Evolutionary conservation across 2,888 invertebrate genomes (phyloP).

Genomic region (Sarcophaga caerulescens): DNA sequence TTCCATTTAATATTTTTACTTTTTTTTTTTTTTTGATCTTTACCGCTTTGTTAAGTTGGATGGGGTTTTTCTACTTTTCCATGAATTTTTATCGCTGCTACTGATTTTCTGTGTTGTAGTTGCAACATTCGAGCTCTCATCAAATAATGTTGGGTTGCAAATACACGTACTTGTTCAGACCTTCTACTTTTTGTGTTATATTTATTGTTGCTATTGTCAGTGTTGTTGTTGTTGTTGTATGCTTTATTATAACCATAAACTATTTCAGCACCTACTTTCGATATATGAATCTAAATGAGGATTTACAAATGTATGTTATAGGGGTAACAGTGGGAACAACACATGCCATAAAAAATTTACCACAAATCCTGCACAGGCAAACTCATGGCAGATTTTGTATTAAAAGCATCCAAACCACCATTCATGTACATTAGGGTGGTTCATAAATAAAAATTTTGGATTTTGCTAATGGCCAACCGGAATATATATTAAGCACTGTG

Average conservation of each 20-base stretch:
- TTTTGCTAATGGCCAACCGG: no score
- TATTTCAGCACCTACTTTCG: conserved; percentile 45
- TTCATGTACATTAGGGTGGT: no score
- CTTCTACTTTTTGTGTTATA: background rate
- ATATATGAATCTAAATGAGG: conserved; percentile 2
- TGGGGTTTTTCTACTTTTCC: conserved; percentile 17
- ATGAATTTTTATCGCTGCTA: conserved; percentile 20
- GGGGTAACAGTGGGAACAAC: background rate
- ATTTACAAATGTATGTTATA: background rate
- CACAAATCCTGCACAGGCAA: conserved; percentile 51
- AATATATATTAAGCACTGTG: no score
- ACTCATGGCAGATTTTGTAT: conserved; percentile 52
- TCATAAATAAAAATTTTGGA: no score
- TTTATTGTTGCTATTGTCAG: conserved; percentile 17
- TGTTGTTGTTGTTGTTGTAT: conserved; percentile 14
- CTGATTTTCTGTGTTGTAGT: no score
- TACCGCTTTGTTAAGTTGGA: conserved; percentile 35
- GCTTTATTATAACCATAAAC: conserved; percentile 38
- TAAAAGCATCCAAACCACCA: conserved; percentile 15
- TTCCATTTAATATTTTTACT: conserved; percentile 50
- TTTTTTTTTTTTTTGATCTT: conserved; percentile 8
- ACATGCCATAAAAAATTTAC: conserved; percentile 18
- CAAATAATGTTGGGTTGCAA: conserved; percentile 44
- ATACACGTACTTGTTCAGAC: conserved; percentile 12
- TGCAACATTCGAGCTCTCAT: conserved; percentile 14